Conservation (phyloP, 2,888 invertebrate genomes). For the Chromoteleia sp. region DNA sequence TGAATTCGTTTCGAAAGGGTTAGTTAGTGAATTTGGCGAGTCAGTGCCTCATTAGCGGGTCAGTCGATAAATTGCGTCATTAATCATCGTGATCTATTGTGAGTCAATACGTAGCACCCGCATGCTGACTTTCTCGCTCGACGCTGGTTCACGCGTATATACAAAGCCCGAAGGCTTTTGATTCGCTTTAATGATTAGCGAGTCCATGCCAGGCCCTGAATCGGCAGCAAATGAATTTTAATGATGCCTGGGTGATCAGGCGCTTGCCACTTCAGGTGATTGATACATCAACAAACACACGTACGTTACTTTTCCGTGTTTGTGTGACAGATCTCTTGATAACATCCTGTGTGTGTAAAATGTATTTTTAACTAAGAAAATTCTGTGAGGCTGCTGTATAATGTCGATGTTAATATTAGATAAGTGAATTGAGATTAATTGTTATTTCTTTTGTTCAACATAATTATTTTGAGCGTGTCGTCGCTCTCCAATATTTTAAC, state of each 20-base stretch:
- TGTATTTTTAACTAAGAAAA: conserved; percentile 43
- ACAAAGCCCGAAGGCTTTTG: conserved; percentile 72
- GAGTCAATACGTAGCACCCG: conserved; percentile 70
- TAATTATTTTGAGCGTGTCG: conserved; percentile 48
- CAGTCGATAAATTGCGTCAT: conserved; percentile 80
- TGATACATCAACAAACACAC: conserved; percentile 77
- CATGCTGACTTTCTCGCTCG: conserved; percentile 71
- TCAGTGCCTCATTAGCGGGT: conserved; percentile 83
- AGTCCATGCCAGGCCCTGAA: conserved; percentile 75
- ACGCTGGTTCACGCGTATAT: conserved; percentile 61
- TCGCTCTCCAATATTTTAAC: conserved; percentile 25
- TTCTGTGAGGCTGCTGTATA: conserved; percentile 42
- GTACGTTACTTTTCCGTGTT: conserved; percentile 31
- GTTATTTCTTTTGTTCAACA: conserved; percentile 53
- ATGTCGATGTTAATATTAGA: conserved; percentile 61
- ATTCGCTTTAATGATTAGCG: conserved; percentile 75
- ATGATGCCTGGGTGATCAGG: conserved; percentile 77
- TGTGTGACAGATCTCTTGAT: conserved; percentile 54
- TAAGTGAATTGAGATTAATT: conserved; percentile 69
- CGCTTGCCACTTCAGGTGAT: conserved; percentile 76
- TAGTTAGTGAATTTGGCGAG: conserved; percentile 83
- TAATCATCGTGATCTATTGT: conserved; percentile 81
- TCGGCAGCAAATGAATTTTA: conserved; percentile 82
- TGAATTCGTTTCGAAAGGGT: conserved; percentile 76
- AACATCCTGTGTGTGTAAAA: conserved; percentile 17